These are phyloP conservation scores for Bacillus rossius DNA, from an alignment of 1,140 invertebrate genomes.

Conservation along the genomic window DNA sequence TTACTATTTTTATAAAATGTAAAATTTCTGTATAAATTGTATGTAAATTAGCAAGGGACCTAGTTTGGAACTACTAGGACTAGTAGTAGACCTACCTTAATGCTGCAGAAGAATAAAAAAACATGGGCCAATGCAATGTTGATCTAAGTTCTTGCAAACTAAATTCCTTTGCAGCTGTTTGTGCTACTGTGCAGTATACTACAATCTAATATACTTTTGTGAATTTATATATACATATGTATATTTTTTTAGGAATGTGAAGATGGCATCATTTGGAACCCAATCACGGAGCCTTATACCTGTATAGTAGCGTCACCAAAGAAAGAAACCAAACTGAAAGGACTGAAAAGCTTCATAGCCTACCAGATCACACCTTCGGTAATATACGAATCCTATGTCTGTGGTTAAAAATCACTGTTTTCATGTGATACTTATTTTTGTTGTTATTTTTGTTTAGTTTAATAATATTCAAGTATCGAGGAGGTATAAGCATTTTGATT, in stretches of 20 bases:
- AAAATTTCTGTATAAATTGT: no score
- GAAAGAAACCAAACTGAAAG: constrained; percentile 95
- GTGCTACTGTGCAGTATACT: no score
- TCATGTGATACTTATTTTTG: constrained; percentile 12
- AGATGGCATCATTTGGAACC: constrained; percentile 65
- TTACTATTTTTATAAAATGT: no score
- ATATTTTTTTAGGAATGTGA: constrained; percentile 52
- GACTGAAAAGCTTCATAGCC: constrained; percentile 95
- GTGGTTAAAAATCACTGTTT: neutral
- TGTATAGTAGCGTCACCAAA: constrained; percentile 92
- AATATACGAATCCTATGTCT: constrained; percentile 32
- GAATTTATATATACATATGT: no score
- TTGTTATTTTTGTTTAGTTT: constrained; percentile 47
- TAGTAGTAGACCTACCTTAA: no score
- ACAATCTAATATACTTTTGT: no score
- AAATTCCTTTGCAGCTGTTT: no score
- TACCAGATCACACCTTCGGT: constrained; percentile 92
- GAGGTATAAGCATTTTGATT: constrained; percentile 98
- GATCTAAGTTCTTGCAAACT: no score
- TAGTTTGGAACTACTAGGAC: no score
- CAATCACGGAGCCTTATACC: constrained; percentile 62
- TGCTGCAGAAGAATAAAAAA: no score
- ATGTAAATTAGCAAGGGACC: no score
- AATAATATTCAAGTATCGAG: constrained; percentile 93
- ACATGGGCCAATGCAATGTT: no score